Conservation (phyloP, 2,113 vertebrate genomes). For the Rhegmatorhina hoffmannsi region DNA sequence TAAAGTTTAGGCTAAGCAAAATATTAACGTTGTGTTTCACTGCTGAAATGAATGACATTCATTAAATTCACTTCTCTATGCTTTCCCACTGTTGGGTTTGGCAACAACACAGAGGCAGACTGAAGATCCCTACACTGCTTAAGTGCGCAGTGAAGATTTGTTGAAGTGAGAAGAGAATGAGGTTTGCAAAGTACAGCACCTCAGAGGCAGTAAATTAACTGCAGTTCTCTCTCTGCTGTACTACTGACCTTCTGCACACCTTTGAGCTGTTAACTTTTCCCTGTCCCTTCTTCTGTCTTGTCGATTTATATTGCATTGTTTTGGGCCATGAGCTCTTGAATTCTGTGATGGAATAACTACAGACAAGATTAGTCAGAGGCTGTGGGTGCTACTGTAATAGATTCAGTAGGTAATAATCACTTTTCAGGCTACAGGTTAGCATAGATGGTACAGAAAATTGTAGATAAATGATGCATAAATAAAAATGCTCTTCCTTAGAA, state of each 20-base stretch:
- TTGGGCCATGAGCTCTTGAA: neutral
- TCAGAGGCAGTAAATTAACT: neutral
- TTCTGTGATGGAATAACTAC: neutral
- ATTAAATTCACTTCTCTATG: neutral
- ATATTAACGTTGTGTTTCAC: neutral
- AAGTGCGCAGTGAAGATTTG: neutral
- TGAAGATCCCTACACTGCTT: neutral
- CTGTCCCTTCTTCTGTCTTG: neutral
- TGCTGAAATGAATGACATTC: neutral
- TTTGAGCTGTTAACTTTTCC: neutral
- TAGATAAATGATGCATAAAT: neutral
- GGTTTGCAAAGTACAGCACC: neutral
- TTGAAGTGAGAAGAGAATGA: neutral
- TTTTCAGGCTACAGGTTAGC: neutral
- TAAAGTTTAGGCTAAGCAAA: slow-evolving; percentile 9
- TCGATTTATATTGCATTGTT: neutral
- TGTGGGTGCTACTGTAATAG: neutral
- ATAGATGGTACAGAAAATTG: neutral
- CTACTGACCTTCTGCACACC: neutral
- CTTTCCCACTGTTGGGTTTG: neutral
- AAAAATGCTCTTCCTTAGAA: neutral
- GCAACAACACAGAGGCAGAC: neutral
- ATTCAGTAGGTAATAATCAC: neutral
- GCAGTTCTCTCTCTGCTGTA: neutral
- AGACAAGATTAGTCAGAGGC: neutral